Evolutionary conservation across 2,113 vertebrate species (phyloP), one percentile per base, ranked within the genome.

Genomic region (Panurus biarmicus): DNA sequence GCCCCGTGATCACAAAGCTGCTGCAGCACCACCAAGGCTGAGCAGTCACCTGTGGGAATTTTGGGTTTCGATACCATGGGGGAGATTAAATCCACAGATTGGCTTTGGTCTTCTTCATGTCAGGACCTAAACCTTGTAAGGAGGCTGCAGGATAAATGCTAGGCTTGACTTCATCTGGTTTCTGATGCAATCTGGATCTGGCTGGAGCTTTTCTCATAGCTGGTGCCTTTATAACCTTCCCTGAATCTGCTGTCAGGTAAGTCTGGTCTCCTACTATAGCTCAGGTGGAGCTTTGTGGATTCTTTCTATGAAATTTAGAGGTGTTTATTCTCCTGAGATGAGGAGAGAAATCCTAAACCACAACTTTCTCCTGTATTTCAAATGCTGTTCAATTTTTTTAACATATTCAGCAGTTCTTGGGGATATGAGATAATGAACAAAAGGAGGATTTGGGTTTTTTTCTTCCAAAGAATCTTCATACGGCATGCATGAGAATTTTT

Each of bases 1-100:
- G 62, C n/a, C n/a, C 45, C 0, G 0, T 53, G 72, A 17, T 76
- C 28, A n/a, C 4, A 1, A 20, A 2, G 3, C 47, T 38, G 65
- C 69, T 44, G 51, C 47, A 22, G 35, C 85, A 48, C 21, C 48
- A 18, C 60, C 3, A 7, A 28, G n/a, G n/a, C 65, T 48, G 75
- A 44, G 21, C 44, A 10, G 23, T 50, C 35, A 21, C n/a, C 1
- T 19, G 14, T 33, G 61, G 31, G 50, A 48, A 20, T 74, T 69
- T 11, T 8, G 70, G 17, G 7, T 64, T 75, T 74, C 61, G 81
- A 28, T 31, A 8, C 9, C 17, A 10, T 9, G 14, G 24, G 7
- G 16, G 14, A 58, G 50, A 70, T 44, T 4, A 66, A 40, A 61
- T 15, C 25, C 38, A 16, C 42, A 20, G 42, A 12, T 28, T 65